Evolutionary conservation across 64 coral and sea anemone genomes (phyloP).

Genomic region (Pachyseris speciosa): DNA sequence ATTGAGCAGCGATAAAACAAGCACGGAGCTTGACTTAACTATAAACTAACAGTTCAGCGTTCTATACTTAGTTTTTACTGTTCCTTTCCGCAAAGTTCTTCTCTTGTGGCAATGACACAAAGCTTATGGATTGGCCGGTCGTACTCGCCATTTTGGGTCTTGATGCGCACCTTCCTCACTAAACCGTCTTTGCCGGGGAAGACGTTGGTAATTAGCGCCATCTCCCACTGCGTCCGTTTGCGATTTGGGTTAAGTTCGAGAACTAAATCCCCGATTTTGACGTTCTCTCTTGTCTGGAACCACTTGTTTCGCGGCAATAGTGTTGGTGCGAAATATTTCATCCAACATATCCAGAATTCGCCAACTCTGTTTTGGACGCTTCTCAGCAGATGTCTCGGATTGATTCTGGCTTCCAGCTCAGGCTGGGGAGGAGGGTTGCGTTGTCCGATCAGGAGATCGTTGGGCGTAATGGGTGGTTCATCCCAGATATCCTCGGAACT

Average conservation of each 20-base stretch:
- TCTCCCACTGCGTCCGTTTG: slow-evolving; percentile 63
- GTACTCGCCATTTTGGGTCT: slow-evolving; percentile 44
- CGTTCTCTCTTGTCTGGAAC: slow-evolving; percentile 75
- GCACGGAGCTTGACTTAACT: slow-evolving; percentile 39
- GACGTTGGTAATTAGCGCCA: slow-evolving; percentile 48
- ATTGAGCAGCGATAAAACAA: slow-evolving; percentile 74
- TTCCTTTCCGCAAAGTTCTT: slow-evolving; percentile 45
- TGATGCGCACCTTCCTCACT: slow-evolving; percentile 49
- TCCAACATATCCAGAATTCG: slow-evolving; percentile 60
- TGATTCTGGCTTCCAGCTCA: slow-evolving; percentile 50
- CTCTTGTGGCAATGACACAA: slow-evolving; percentile 30
- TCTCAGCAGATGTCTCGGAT: slow-evolving; percentile 57
- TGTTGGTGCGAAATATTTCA: slow-evolving; percentile 63
- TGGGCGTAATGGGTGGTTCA: slow-evolving; percentile 56
- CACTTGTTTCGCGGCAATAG: slow-evolving; percentile 63
- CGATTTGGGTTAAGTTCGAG: slow-evolving; percentile 58
- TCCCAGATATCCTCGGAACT: slow-evolving; percentile 73
- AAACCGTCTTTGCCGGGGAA: slow-evolving; percentile 55
- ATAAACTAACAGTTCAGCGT: not conserved
- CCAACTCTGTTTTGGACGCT: slow-evolving; percentile 56
- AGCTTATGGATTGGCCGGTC: slow-evolving; percentile 77
- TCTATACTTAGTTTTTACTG: not conserved
- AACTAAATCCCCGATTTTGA: slow-evolving; percentile 65
- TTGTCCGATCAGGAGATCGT: slow-evolving; percentile 40
- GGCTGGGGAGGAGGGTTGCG: slow-evolving; percentile 30